These are phyloP conservation scores for Clarias gariepinus DNA, from an alignment of 2,113 vertebrate species.

Conservation along the genomic window DNA sequence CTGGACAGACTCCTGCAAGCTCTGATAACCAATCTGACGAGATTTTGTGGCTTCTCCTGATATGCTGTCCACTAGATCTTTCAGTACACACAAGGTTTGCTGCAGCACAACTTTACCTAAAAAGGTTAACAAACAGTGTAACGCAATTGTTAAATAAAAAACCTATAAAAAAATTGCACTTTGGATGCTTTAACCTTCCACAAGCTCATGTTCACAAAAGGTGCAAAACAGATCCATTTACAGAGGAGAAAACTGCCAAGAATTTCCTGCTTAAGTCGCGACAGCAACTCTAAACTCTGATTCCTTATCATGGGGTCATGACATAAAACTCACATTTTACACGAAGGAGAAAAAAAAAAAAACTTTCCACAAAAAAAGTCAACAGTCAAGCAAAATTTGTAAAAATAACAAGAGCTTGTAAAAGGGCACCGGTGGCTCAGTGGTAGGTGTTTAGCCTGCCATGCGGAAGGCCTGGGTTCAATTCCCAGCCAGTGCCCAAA, in stretches of 20 bases:
- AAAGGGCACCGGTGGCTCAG: too few species aligned
- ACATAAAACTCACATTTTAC: not conserved
- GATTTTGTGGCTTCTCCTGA: conserved; percentile 96
- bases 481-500: too few species aligned
- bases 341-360: not conserved
- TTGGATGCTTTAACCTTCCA: not conserved
- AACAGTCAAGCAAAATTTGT: not conserved
- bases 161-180: not conserved
- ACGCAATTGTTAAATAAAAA: not conserved
- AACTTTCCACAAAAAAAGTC: not conserved
- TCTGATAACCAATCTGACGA: conserved; percentile 97
- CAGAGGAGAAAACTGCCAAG: not conserved
- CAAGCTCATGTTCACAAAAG: not conserved
- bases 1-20: conserved; percentile 95
- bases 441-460: too few species aligned
- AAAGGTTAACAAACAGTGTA: conserved; percentile 4
- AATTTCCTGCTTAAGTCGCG: not conserved
- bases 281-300: not conserved
- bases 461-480: too few species aligned
- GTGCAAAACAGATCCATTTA: not conserved
- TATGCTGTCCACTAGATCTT: conserved; percentile 91
- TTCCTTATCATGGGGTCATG: not conserved
- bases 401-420: not conserved
- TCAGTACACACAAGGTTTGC: conserved; percentile 89
- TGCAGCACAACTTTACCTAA: conserved; percentile 90